Conservation (phyloP, 2,797 vertebrate species). For the Tarsius wallacei region DNA sequence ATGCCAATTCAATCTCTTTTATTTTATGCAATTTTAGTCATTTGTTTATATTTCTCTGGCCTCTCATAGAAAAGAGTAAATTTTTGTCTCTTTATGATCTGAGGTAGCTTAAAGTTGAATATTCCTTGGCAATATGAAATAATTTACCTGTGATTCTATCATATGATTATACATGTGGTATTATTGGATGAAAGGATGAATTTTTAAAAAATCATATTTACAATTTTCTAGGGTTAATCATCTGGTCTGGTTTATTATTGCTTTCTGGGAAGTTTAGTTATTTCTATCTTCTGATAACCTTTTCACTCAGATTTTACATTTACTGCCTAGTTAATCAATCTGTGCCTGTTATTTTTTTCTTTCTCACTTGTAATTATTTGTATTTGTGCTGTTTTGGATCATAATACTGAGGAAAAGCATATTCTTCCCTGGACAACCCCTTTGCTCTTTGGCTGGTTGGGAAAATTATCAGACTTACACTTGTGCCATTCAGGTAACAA, state of each 20-base stretch:
- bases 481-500: background rate
- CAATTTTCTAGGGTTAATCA: background rate
- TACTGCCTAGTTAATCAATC: background rate
- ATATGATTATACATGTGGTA: background rate
- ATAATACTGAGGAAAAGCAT: background rate
- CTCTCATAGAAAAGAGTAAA: slow-evolving; percentile 18
- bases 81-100: background rate
- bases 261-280: background rate
- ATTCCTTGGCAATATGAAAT: slow-evolving; percentile 29
- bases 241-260: background rate
- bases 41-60: background rate
- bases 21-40: background rate
- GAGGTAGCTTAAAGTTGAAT: slow-evolving; percentile 18
- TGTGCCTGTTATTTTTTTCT: background rate
- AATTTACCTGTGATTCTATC: background rate
- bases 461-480: background rate
- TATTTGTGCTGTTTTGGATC: background rate
- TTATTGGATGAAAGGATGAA: background rate
- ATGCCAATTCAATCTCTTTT: background rate
- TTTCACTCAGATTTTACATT: background rate
- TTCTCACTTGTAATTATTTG: background rate
- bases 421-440: background rate
- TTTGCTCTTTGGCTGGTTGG: background rate
- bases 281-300: background rate
- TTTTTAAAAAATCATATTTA: background rate